Evolutionary conservation across 2,888 invertebrate species (phyloP), one percentile per base, ranked within the genome.

Genomic region (Bedellia somnulentella): DNA sequence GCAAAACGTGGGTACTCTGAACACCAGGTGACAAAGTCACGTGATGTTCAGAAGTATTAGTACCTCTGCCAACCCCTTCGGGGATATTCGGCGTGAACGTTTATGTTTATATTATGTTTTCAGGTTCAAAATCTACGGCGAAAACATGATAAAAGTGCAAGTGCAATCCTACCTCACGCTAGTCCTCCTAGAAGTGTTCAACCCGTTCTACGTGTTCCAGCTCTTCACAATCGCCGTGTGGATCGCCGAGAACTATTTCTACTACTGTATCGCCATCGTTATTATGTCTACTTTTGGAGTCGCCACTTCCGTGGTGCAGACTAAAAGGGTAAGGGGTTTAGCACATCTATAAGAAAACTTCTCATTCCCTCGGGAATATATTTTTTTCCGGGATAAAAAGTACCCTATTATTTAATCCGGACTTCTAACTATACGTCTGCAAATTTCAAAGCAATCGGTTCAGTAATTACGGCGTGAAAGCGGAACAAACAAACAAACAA

Each of bases 151-250:
- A 43, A 79, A 83, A 29, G 87, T 94, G 21, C 88, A 89, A 3
- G 83, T 91, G 28, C 83, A 86, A 47, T 80, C 86, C 28, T 75
- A 90, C 25, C 50, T 83, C 35, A 84, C 84, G 0, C 71, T 93
- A 9, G 70, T 93, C 1, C 81, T 89, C 22, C 67, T 91, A 38
- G 93, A 93, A 61, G 86, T 89, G 18, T 81, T 96, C 44, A 93
- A 94, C 62, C 95, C 96, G 3, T 96, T 95, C 75, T 96, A 96
- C 71, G 86, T 95, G 49, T 96, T 96, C 76, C 96, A 96, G 82
- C 58, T 94, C 40, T 91, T 93, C 64, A 93, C 94, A 27, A 89
- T 92, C 37, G 79, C 82, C 6, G 80, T 96, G 31, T 96, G 96
- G 96, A 82, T 91, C 33, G 79, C 86, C 4, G 95, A 96, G 51